Base-by-base conservation (phyloP, 2,888 invertebrate genomes). In the Heliothis peltigera region DNA sequence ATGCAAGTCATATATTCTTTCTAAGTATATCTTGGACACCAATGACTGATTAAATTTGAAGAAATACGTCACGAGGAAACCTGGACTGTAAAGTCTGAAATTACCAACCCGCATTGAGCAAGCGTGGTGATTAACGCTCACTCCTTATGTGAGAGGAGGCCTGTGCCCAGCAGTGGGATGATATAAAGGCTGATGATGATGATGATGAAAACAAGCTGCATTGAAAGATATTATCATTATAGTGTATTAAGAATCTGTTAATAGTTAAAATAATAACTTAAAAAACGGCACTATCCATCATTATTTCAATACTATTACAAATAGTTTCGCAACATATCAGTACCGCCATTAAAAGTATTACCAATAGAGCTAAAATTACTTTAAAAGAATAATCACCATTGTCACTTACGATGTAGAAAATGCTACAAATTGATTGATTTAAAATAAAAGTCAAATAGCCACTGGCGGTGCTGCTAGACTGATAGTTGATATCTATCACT, bases 401-500 rank as follows among this genome's bases (percentile, higher is more conserved):
- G 44, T 17, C 52, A 71, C 25, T 19, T 46, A 42, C 19, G n/a
- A 17, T 25, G 18, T 18, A 55, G 19, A 52, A 47, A n/a, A 53
- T n/a, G 52, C 1, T 2, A 43, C 15, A 2, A 28, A 55, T 43
- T 58, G 52, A 56, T 66, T 60, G 43, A 32, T 56, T 59, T 35
- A 21, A 46, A 53, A 51, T 19, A 52, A 48, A 55, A 49, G 15
- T 49, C 12, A 57, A 68, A 64, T 64, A 58, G 60, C 65, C 65
- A 10, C 22, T 19, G 75, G 76, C 53, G 5, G 28, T 58, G 39
- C 28, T 1, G 32, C 19, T 4, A 58, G 6, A 62, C 19, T 46
- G 46, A 68, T 58, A n/a, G 17, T 32, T 70, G 42, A 22, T 51
- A 64, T 74, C 22, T 46, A 49, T 75, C 54, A 52, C 46, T 49